These are phyloP conservation scores for Fulmarus glacialis DNA, from an alignment of 2,113 vertebrate genomes.

Conservation along the genomic window DNA sequence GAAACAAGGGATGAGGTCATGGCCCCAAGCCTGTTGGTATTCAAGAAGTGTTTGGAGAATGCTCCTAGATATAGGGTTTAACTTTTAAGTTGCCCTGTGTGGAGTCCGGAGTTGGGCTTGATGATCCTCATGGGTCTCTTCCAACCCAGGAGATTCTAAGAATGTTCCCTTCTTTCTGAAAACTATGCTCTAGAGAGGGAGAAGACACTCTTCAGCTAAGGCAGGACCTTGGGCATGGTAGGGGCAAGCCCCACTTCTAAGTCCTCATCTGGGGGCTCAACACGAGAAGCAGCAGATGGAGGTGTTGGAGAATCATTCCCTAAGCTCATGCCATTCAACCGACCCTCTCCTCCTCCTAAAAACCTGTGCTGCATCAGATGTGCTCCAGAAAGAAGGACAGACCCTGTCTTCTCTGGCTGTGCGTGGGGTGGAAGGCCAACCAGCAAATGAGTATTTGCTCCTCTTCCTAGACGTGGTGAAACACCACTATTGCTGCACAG, in stretches of 20 bases:
- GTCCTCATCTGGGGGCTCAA: background rate
- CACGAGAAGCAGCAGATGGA: background rate
- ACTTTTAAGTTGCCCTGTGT: background rate
- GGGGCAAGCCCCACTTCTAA: background rate
- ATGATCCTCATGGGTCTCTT: background rate
- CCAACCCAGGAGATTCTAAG: background rate
- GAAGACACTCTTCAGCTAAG: background rate
- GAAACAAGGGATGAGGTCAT: background rate
- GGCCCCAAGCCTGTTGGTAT: background rate
- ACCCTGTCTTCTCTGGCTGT: background rate
- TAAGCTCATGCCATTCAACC: fast-evolving
- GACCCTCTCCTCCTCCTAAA: background rate
- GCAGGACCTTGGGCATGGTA: background rate
- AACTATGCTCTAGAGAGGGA: too few relatives aligned
- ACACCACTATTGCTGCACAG: background rate
- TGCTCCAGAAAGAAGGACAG: background rate
- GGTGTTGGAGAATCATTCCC: background rate
- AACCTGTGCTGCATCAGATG: background rate
- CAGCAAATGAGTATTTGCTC: background rate
- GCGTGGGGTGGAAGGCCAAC: background rate
- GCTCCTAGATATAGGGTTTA: background rate
- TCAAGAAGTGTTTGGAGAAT: background rate
- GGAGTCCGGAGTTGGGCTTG: background rate
- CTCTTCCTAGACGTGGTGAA: background rate
- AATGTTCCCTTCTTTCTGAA: background rate